A percentile compares a stretch with the other conserved stretches of the same genome.
Evolutionary conservation across 2,888 invertebrate species (phyloP).

Genomic region (Timandra comae): DNA sequence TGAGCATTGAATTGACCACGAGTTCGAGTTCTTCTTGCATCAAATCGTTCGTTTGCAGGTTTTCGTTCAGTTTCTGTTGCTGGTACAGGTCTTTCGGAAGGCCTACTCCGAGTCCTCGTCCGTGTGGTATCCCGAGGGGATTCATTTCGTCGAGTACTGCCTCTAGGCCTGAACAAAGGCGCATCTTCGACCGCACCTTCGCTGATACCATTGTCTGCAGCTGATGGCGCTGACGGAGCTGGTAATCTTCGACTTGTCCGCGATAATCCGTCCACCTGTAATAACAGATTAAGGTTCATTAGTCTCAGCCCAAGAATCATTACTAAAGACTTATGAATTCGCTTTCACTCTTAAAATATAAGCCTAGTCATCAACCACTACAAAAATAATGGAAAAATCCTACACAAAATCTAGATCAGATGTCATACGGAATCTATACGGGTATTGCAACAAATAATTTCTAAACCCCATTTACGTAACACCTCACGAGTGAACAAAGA

Average conservation of each 20-base stretch:
- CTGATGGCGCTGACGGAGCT: constrained; percentile 31
- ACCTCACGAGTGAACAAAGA: constrained; percentile 25
- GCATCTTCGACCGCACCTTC: constrained; percentile 35
- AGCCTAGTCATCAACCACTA: too few species aligned
- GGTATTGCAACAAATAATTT: too few species aligned
- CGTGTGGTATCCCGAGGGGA: constrained; percentile 33
- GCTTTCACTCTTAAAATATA: neutral
- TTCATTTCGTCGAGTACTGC: constrained; percentile 49
- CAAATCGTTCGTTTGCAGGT: constrained; percentile 52
- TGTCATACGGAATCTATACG: too few species aligned
- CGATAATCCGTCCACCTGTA: constrained; percentile 53
- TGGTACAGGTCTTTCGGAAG: constrained; percentile 27
- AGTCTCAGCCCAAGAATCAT: constrained; percentile 4
- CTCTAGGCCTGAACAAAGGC: constrained; percentile 47
- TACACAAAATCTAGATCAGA: too few species aligned
- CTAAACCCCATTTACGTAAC: constrained; percentile 2
- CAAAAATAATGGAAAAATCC: too few species aligned
- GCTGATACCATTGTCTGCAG: constrained; percentile 34
- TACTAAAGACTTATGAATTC: neutral
- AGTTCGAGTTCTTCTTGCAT: constrained; percentile 57
- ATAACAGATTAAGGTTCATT: too few species aligned
- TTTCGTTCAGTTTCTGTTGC: constrained; percentile 30
- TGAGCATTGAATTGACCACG: constrained; percentile 39
- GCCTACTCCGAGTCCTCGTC: constrained; percentile 46
- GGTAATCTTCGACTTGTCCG: constrained; percentile 49